phyloP scores from a whole-genome alignment of 1,140 invertebrate species.

The Habropoda laboriosa region DNA sequence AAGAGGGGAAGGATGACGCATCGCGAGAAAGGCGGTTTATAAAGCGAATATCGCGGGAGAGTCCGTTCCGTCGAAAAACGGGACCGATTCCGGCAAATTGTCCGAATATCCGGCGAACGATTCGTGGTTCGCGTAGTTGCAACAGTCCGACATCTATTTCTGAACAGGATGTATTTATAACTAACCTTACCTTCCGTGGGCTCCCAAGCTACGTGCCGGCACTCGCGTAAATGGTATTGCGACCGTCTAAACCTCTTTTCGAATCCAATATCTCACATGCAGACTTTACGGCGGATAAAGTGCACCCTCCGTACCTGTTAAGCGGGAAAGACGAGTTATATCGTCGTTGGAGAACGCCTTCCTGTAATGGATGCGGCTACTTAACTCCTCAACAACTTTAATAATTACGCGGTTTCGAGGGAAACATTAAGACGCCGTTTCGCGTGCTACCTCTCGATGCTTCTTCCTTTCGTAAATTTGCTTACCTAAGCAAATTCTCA shows the following conservation, averaged over 20 bases:
- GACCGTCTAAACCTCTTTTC: slow-evolving; percentile 18
- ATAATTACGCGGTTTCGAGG: not conserved
- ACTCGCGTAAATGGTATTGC: slow-evolving; percentile 55
- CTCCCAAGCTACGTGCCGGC: slow-evolving; percentile 40
- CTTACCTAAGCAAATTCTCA: not conserved
- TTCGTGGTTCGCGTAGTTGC: slow-evolving; percentile 54
- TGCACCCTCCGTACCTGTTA: not conserved
- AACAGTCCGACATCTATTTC: slow-evolving; percentile 56
- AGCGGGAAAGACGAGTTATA: slow-evolving; percentile 15
- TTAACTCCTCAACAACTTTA: not conserved
- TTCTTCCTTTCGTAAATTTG: not conserved
- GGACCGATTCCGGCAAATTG: slow-evolving; percentile 7
- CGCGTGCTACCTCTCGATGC: not conserved
- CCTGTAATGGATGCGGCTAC: not conserved
- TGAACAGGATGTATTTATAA: slow-evolving; percentile 62
- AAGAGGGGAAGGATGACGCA: not conserved
- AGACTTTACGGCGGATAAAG: not conserved
- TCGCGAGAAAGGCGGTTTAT: not conserved
- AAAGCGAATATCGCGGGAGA: not conserved
- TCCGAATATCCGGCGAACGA: slow-evolving; percentile 59
- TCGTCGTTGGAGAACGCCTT: not conserved
- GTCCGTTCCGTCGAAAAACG: not conserved
- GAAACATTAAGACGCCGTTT: not conserved
- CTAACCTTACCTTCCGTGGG: slow-evolving; percentile 59
- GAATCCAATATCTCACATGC: not conserved